Evolutionary conservation across 1,140 invertebrate genomes (phyloP).

Genomic region (Leguminivora glycinivorella): DNA sequence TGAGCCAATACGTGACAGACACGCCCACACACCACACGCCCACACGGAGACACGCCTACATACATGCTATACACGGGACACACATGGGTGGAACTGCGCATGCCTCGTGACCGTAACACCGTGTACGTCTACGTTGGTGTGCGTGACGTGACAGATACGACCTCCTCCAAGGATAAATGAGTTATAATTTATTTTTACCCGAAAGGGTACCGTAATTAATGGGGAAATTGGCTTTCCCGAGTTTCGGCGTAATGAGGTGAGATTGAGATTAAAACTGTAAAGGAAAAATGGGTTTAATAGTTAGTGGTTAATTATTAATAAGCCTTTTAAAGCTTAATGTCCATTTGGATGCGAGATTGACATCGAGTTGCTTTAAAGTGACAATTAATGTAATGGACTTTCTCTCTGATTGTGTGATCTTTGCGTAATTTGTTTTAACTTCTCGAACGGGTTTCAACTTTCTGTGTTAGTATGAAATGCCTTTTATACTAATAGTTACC

Average conservation of each 20-base stretch:
- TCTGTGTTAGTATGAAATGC: background rate
- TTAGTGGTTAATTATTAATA: conserved; percentile 21
- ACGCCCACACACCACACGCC: conserved; percentile 50
- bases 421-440: conserved; percentile 14
- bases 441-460: background rate
- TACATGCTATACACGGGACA: conserved; percentile 50
- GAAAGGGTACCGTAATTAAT: conserved; percentile 76
- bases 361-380: background rate
- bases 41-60: conserved; percentile 53
- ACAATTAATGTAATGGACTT: conserved; percentile 26
- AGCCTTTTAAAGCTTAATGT: conserved; percentile 21
- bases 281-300: conserved; percentile 57
- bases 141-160: conserved; percentile 56
- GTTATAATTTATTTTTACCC: conserved; percentile 78
- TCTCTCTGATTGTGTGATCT: conserved; percentile 1
- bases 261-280: conserved; percentile 76
- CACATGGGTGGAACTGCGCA: conserved; percentile 39
- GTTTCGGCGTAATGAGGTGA: conserved; percentile 76
- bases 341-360: background rate
- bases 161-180: conserved; percentile 69
- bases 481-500: background rate
- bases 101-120: conserved; percentile 38
- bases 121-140: too few species aligned
- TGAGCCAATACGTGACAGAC: conserved; percentile 15
- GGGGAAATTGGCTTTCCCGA: conserved; percentile 75